Evolutionary conservation across 2,888 invertebrate genomes (phyloP).

Genomic region (Macrophya alboannulata): DNA sequence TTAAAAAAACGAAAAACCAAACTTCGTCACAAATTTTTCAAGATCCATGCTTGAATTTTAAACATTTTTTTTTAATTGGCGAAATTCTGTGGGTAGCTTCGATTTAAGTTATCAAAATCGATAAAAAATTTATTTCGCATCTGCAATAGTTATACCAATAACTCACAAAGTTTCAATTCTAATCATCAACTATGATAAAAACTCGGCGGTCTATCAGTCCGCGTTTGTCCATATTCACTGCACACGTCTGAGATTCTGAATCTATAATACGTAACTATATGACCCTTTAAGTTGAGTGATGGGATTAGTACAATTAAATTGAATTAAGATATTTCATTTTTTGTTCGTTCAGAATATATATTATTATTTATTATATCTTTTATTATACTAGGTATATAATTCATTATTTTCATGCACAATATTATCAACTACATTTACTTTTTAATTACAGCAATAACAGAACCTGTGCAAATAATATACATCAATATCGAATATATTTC

Average conservation of each 20-base stretch:
- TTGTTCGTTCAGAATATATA: constrained; percentile 33
- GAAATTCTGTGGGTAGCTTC: no score
- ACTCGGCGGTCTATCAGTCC: neutral
- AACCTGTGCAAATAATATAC: constrained; percentile 42
- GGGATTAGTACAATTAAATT: neutral
- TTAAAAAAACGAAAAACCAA: no score
- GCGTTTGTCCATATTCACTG: no score
- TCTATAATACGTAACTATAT: no score
- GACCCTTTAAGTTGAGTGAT: neutral
- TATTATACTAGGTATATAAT: constrained; percentile 16
- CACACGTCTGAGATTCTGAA: no score
- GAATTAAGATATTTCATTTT: neutral
- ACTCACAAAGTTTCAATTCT: neutral
- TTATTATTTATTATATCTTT: constrained; percentile 19
- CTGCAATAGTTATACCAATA: no score
- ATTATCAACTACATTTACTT: constrained; percentile 39
- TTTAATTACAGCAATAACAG: constrained; percentile 42
- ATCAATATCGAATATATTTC: constrained; percentile 37
- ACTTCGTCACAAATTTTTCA: no score
- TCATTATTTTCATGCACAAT: constrained; percentile 38
- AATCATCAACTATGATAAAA: neutral
- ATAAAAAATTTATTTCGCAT: no score
- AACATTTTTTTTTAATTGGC: no score
- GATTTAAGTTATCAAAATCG: no score
- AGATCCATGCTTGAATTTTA: no score